phyloP scores from a whole-genome alignment of 2,888 invertebrate species.

The Trichopoda pennipes region DNA sequence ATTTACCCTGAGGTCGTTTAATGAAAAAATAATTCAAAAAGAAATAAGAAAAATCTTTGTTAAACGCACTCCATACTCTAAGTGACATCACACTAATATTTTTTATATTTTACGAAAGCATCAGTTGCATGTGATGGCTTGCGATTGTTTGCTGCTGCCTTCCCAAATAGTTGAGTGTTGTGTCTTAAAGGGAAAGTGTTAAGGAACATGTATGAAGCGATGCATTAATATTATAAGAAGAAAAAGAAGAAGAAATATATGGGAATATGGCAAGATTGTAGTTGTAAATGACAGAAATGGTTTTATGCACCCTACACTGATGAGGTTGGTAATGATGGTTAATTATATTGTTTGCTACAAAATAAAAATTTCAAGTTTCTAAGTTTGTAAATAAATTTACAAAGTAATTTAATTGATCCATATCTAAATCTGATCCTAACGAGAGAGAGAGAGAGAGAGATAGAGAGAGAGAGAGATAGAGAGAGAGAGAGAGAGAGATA shows the following conservation, averaged over 20 bases:
- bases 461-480: no score
- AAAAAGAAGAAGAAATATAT: not conserved
- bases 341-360: not conserved
- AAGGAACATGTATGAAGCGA: slow-evolving; percentile 42
- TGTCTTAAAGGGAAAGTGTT: slow-evolving; percentile 40
- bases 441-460: no score
- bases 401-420: no score
- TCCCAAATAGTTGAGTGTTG: not conserved
- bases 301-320: slow-evolving; percentile 1
- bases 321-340: not conserved
- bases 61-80: slow-evolving; percentile 14
- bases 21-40: slow-evolving; percentile 16
- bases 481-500: no score
- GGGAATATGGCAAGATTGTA: not conserved
- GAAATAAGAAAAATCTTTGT: slow-evolving; percentile 17
- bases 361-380: no score
- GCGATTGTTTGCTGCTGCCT: not conserved
- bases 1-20: slow-evolving; percentile 44
- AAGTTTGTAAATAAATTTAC: no score
- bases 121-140: not conserved
- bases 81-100: slow-evolving; percentile 33
- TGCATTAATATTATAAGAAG: slow-evolving; percentile 25
- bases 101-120: slow-evolving; percentile 2
- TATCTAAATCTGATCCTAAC: no score
- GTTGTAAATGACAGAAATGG: slow-evolving; percentile 15